Evolutionary conservation across 37 sponge, comb jelly and placozoan species (phyloP), one percentile per base, ranked within the genome.

Genomic region (Corticium candelabrum): DNA sequence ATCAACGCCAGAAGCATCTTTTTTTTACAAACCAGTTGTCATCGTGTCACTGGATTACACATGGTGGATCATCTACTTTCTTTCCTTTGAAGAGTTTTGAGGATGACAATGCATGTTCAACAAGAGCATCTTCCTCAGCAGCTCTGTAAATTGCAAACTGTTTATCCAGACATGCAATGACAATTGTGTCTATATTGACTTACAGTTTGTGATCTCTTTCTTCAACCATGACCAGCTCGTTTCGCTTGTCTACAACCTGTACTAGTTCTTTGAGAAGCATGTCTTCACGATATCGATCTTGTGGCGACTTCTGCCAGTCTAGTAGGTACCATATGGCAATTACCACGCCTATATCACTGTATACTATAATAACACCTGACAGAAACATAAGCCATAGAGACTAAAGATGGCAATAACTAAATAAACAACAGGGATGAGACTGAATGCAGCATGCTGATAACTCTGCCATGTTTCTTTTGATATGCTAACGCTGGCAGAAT

Each of bases 271-370:
- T 31, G 7, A 91, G 37, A 11, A 91, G 78, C 32, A 82, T 76
- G 4, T 74, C 79, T 33, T 83, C 92, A 76, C 84, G 39, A 0
- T 74, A 68, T 41, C 85, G 87, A 68, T 91, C 82, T 11, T 83
- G 78, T 31, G n/a, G 32, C 21, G 86, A 82, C 77, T 91, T 91
- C 68, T 85, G 79, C n/a, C 77, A 83, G 1, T 88, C 92, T 91
- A 68, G 36, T 35, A 35, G 36, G 35, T 32, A 30, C 29, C 35
- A 74, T 2, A 30, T 74, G 75, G 1, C 75, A 35, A n/a, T 1
- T 2, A 74, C 37, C 1, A 35, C 31, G n/a, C 1, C 31, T 74
- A 34, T 74, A 34, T 38, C 35, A 35, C 29, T 21, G 11, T n/a
- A n/a, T n/a, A n/a, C n/a, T n/a, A n/a, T n/a, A n/a, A n/a, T n/a